Percentiles rank a stretch among this genome's conserved stretches.
phyloP scores from a whole-genome alignment of 2,797 vertebrate species.

The Menidia menidia region DNA sequence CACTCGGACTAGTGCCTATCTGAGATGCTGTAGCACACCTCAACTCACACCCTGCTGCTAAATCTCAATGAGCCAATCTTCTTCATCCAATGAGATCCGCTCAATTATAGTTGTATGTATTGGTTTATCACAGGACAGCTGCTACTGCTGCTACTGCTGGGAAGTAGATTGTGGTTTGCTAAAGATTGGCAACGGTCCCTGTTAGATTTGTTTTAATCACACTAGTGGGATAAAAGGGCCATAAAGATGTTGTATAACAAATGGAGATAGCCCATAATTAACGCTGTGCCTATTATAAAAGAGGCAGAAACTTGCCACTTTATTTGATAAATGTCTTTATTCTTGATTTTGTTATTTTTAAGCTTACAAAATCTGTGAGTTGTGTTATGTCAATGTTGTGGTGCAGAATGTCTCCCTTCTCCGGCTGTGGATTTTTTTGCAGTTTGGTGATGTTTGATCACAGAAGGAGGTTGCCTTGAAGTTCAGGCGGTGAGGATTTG shows the following conservation, averaged over 20 bases:
- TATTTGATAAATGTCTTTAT: no score
- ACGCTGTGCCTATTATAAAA: slow-evolving; percentile 17
- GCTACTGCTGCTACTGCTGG: slow-evolving; percentile 58
- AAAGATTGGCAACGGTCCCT: slow-evolving; percentile 50
- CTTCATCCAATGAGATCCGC: slow-evolving; percentile 63
- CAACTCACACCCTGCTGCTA: slow-evolving; percentile 51
- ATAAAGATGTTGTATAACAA: slow-evolving; percentile 37
- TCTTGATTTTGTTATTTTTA: no score
- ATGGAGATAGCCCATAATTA: slow-evolving; percentile 8
- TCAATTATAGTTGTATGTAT: slow-evolving; percentile 68
- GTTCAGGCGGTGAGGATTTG: slow-evolving; percentile 45
- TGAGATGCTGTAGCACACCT: slow-evolving; percentile 45
- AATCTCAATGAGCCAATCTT: slow-evolving; percentile 71
- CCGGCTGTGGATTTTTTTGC: slow-evolving; percentile 29
- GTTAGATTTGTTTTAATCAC: slow-evolving; percentile 64
- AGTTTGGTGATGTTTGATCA: slow-evolving; percentile 31
- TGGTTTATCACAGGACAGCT: slow-evolving; percentile 70
- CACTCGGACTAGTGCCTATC: slow-evolving; percentile 24
- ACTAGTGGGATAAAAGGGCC: slow-evolving; percentile 43
- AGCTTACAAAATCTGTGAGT: no score
- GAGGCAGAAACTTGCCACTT: background rate
- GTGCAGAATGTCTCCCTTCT: slow-evolving; percentile 5
- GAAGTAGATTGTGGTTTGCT: slow-evolving; percentile 60
- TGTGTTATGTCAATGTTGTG: background rate
- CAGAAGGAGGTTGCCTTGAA: slow-evolving; percentile 18